These are phyloP conservation scores for Aspidiotus rigidus DNA, from an alignment of 2,888 invertebrate species.

Conservation along the genomic window DNA sequence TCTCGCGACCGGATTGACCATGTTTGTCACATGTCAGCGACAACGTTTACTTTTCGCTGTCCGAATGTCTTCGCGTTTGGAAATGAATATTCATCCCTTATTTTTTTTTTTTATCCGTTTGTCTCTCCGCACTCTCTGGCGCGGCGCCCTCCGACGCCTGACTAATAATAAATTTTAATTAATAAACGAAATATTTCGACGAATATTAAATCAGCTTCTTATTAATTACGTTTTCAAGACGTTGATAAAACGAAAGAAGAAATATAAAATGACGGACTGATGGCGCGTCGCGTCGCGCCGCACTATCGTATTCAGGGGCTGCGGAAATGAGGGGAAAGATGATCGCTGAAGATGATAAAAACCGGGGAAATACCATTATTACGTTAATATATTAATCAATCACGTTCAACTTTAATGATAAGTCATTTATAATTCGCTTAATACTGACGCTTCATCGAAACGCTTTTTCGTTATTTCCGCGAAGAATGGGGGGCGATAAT, in stretches of 20 bases:
- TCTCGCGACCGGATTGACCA: no score
- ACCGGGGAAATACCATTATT: constrained; percentile 29
- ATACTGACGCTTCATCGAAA: constrained; percentile 24
- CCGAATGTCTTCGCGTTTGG: no score
- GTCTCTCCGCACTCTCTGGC: no score
- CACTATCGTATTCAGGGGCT: background rate
- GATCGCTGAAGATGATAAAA: constrained; percentile 30
- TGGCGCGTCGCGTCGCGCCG: background rate
- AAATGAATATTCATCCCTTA: no score
- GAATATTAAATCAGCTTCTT: constrained; percentile 29
- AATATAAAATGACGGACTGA: constrained; percentile 14
- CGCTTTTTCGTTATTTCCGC: constrained; percentile 9
- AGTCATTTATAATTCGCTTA: constrained; percentile 32
- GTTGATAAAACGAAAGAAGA: constrained; percentile 21
- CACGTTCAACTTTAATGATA: constrained; percentile 31
- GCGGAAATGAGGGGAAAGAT: constrained; percentile 26
- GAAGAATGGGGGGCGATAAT: no score
- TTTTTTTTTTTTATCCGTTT: no score
- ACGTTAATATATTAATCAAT: constrained; percentile 31
- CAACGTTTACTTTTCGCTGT: no score
- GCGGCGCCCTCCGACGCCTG: background rate
- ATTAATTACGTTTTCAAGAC: constrained; percentile 29
- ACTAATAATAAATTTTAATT: constrained; percentile 16
- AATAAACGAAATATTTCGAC: constrained; percentile 30
- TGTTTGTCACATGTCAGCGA: no score